Evolutionary conservation across 2,113 vertebrate genomes (phyloP), one percentile per base, ranked within the genome.

Genomic region (Crocuta crocuta): DNA sequence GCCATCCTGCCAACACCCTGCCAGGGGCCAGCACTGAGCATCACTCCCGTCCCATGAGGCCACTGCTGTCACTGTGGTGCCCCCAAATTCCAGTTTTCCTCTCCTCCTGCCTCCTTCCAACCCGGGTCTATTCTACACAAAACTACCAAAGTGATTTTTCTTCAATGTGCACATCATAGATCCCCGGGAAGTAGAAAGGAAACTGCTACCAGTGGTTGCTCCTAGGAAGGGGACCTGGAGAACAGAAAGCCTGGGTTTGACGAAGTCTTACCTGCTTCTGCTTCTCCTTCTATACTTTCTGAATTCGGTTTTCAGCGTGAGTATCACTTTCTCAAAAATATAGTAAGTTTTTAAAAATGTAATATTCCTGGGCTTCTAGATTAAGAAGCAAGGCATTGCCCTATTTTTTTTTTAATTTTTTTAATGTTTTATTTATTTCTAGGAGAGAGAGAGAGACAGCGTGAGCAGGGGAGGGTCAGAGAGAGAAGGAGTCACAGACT

Each of bases 291-390:
- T 58, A 2, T 55, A 45, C 7, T 70, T 91, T 85, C 31, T 66
- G 10, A 85, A 43, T 76, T 70, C 71, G 83, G 76, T 87, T 71
- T 70, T 35, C 21, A 88, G 35, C 55, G 10, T 11, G 33, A 81
- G 7, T 79, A 84, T 53, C 55, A 61, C 6, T 90, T 94, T 92
- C n/a, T 94, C 65, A 79, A 88, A 97, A 79, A 92, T n/a, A 89
- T 7, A 73, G 3, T 50, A 73, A 12, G 43, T 7, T 79, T 35
- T 91, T 53, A 43, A 58, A 92, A 87, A 48, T 71, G 17, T 73
- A 84, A 58, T 93, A 71, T 21, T 6, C 6, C 28, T 58, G 16
- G 71, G 65, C n/a, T 76, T 91, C 65, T 39, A 84, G 33, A 61
- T 53, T 45, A 81, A 82, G 84, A 50, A 79, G 33, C 2, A 92